Evolutionary conservation across 2,113 vertebrate genomes (phyloP).

Genomic region (Protomyctophum bolini): DNA sequence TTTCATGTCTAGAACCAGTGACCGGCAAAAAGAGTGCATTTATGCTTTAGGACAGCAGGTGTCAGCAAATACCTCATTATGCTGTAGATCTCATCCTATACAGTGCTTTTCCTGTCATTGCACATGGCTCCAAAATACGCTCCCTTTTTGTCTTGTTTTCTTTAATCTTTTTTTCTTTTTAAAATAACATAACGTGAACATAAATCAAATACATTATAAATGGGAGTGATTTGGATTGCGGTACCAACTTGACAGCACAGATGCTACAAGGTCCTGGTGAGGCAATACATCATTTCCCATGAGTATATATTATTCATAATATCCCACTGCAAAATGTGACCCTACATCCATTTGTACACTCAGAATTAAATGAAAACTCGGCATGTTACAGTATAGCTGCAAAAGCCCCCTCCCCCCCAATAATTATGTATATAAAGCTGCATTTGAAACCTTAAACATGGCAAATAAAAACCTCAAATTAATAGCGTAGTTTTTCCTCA

Average conservation of each 20-base stretch:
- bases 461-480: background rate
- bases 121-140: constrained; percentile 21
- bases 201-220: background rate
- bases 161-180: background rate
- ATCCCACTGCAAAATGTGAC: background rate
- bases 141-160: constrained; percentile 16
- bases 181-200: too few species aligned
- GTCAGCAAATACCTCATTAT: constrained; percentile 61
- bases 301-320: background rate
- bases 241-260: background rate
- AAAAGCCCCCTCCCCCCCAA: background rate
- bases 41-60: constrained; percentile 58
- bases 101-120: constrained; percentile 4
- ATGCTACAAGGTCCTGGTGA: background rate
- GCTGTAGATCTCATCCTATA: too few species aligned
- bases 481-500: background rate
- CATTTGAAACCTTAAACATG: too few species aligned
- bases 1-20: background rate
- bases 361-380: too few species aligned
- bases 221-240: background rate
- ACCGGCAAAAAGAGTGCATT: constrained; percentile 2
- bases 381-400: too few species aligned
- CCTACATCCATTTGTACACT: too few species aligned
- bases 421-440: too few species aligned
- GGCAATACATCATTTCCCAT: constrained; percentile 4